A percentile compares a stretch with the other conserved stretches of the same genome.
phyloP scores from a whole-genome alignment of 1,140 invertebrate species.

The Bicyclus anynana region DNA sequence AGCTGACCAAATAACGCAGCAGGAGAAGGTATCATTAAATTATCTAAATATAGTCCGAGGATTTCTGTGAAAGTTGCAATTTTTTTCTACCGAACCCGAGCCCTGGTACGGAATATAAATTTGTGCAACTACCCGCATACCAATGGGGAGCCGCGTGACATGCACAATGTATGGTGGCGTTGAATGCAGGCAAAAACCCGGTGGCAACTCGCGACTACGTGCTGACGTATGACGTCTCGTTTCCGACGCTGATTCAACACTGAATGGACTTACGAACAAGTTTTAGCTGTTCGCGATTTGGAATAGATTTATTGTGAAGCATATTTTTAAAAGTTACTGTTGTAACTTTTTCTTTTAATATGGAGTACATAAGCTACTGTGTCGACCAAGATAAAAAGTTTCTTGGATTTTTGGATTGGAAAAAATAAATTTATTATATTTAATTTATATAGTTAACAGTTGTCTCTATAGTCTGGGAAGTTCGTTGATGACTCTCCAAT shows the following conservation, averaged over 20 bases:
- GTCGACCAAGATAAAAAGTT: no score
- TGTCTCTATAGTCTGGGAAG: no score
- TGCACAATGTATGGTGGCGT: constrained; percentile 36
- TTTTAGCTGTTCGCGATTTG: no score
- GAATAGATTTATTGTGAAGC: no score
- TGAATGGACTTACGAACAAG: constrained; percentile 17
- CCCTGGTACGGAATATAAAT: constrained; percentile 32
- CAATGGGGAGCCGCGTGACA: constrained; percentile 34
- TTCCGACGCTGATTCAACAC: constrained; percentile 19
- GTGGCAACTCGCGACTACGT: constrained; percentile 26
- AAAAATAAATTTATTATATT: no score
- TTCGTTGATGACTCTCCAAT: no score
- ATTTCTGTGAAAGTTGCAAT: constrained; percentile 24
- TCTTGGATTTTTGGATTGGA: no score
- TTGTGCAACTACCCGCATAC: constrained; percentile 35
- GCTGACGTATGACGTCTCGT: constrained; percentile 22
- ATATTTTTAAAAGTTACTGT: no score
- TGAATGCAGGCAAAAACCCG: constrained; percentile 39
- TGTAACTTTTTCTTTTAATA: no score
- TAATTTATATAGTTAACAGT: no score
- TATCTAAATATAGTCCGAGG: constrained; percentile 9
- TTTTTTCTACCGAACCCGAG: constrained; percentile 26
- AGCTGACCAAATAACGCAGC: not conserved
- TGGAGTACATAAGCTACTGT: no score
- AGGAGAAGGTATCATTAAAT: constrained; percentile 12